These are phyloP conservation scores for Synanthedon vespiformis DNA, from an alignment of 2,888 invertebrate genomes.

Conservation along the genomic window DNA sequence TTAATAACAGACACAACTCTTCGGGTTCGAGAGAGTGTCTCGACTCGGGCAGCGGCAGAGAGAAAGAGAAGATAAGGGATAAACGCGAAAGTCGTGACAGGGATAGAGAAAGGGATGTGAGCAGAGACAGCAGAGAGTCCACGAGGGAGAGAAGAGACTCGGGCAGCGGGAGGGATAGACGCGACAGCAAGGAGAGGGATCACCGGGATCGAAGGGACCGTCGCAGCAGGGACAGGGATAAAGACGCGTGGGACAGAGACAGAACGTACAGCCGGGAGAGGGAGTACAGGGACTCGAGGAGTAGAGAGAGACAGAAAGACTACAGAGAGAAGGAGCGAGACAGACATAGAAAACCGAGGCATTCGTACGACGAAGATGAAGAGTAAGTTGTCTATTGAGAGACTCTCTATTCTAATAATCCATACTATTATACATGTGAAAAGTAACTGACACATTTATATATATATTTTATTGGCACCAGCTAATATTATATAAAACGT, in stretches of 20 bases:
- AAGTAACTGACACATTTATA: no score
- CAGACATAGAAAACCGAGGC: constrained; percentile 70
- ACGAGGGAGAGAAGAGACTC: constrained; percentile 51
- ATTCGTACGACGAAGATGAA: constrained; percentile 79
- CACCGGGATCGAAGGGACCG: constrained; percentile 39
- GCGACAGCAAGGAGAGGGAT: constrained; percentile 47
- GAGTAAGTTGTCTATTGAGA: constrained; percentile 62
- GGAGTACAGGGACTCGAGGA: constrained; percentile 47
- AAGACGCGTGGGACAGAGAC: constrained; percentile 49
- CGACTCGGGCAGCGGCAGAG: constrained; percentile 64
- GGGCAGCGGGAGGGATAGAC: constrained; percentile 56
- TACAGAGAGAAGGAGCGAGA: constrained; percentile 59
- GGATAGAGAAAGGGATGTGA: constrained; percentile 49
- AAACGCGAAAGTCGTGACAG: constrained; percentile 48
- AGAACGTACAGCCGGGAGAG: constrained; percentile 59
- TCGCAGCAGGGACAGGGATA: constrained; percentile 50
- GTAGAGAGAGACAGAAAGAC: constrained; percentile 61
- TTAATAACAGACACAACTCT: constrained; percentile 45
- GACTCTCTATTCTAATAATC: no score
- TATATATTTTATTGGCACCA: background rate
- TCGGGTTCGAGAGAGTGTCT: constrained; percentile 61
- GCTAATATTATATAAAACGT: background rate
- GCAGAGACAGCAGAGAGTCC: constrained; percentile 30
- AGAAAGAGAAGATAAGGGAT: constrained; percentile 53
- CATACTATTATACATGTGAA: no score